Conservation (phyloP, 2,113 vertebrate species). For the Oceanodroma tethys region DNA sequence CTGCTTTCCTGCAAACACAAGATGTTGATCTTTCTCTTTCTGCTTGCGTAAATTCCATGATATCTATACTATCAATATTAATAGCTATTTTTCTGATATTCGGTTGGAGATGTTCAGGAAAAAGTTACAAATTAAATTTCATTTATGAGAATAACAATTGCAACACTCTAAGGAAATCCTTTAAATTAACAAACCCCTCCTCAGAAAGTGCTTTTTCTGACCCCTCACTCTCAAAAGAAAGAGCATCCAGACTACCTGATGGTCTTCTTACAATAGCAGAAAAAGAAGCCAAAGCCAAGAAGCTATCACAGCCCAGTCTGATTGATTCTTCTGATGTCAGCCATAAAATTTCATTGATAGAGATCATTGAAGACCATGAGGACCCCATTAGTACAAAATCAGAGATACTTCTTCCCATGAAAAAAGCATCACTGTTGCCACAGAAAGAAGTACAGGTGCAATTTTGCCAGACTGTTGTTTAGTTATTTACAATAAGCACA, state of each 20-base stretch:
- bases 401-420: background rate
- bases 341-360: background rate
- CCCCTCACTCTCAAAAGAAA: background rate
- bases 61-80: background rate
- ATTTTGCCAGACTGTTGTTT: background rate
- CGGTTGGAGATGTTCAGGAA: background rate
- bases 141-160: background rate
- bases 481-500: background rate
- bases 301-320: background rate
- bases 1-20: background rate
- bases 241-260: background rate
- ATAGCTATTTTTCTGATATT: background rate
- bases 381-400: background rate
- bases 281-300: background rate
- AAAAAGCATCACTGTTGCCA: background rate
- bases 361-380: background rate
- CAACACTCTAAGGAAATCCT: background rate
- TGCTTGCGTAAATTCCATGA: background rate
- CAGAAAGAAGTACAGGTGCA: background rate
- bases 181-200: background rate
- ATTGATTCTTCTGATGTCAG: background rate
- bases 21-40: background rate
- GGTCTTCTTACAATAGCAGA: background rate
- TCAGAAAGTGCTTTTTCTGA: background rate
- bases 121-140: constrained; percentile 4